Conservation (phyloP, 1,140 invertebrate genomes). For the Drosophila oshimai region DNA sequence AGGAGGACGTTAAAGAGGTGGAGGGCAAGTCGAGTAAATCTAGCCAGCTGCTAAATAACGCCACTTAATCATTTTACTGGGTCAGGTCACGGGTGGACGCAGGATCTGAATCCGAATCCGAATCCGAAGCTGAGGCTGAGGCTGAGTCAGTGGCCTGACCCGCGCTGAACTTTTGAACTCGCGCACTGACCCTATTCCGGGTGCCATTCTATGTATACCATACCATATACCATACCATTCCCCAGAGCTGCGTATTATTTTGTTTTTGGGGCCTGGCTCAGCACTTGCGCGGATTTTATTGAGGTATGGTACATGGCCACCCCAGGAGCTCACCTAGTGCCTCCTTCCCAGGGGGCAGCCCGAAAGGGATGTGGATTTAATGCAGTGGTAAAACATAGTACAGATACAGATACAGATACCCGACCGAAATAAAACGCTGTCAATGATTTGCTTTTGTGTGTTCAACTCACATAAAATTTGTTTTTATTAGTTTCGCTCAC, state of each 20-base stretch:
- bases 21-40: conserved; percentile 39
- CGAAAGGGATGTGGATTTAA: too few species aligned
- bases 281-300: conserved; percentile 68
- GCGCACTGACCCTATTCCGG: conserved; percentile 65
- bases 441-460: conserved; percentile 31
- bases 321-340: too few species aligned
- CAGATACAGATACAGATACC: too few species aligned
- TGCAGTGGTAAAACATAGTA: too few species aligned
- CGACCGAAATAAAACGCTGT: conserved; percentile 11
- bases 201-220: background rate
- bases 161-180: conserved; percentile 74
- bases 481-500: conserved; percentile 70
- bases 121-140: background rate
- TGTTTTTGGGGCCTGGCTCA: conserved; percentile 45
- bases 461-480: conserved; percentile 74
- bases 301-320: conserved; percentile 33
- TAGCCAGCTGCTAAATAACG: conserved; percentile 62
- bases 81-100: conserved; percentile 50
- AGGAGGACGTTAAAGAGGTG: too few species aligned
- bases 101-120: background rate
- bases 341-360: too few species aligned
- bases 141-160: conserved; percentile 11
- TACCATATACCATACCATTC: too few species aligned
- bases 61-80: conserved; percentile 74
- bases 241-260: conserved; percentile 59